Conservation (phyloP, 1,140 invertebrate genomes). For the Calosoma granatense region DNA sequence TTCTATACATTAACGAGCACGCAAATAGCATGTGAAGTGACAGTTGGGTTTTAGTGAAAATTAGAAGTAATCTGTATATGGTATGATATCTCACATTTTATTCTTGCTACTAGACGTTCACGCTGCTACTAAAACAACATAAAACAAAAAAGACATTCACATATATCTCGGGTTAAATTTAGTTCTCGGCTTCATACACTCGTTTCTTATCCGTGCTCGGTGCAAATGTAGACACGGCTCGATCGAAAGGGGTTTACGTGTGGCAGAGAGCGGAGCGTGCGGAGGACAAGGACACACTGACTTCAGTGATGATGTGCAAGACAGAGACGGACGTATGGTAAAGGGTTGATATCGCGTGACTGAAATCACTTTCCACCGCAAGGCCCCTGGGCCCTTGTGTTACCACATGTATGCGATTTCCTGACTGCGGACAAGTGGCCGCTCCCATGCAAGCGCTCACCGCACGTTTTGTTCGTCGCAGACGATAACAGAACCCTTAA, state of each 20-base stretch:
- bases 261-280: neutral
- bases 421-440: neutral
- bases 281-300: neutral
- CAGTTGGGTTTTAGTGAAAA: too few species aligned
- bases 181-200: neutral
- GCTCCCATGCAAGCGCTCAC: neutral
- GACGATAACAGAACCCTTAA: neutral
- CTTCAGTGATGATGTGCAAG: neutral
- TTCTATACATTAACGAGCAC: too few species aligned
- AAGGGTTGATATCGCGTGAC: neutral
- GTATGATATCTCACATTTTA: too few species aligned
- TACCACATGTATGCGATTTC: neutral
- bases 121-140: neutral
- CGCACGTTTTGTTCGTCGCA: neutral
- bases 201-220: neutral
- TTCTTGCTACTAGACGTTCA: too few species aligned
- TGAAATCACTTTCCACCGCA: neutral
- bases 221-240: neutral
- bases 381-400: neutral
- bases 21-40: too few species aligned
- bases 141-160: neutral
- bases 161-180: neutral
- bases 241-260: too few species aligned
- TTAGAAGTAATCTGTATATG: too few species aligned
- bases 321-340: neutral